Conservation (phyloP, 2,797 vertebrate species). For the Cirrhinus molitorella region DNA sequence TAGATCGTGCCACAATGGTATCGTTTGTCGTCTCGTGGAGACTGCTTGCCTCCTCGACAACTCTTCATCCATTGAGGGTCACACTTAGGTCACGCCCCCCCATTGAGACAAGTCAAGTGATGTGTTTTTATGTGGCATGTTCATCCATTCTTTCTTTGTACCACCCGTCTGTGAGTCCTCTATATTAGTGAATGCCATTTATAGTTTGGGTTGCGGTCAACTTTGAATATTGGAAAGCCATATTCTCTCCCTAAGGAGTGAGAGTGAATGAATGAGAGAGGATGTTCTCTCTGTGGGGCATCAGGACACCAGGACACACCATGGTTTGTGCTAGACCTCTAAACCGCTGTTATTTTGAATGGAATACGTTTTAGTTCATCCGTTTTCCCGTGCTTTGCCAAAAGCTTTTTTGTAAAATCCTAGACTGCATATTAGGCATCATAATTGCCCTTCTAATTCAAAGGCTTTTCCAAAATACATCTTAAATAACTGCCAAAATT, state of each 20-base stretch:
- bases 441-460: not conserved
- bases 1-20: slow-evolving; percentile 64
- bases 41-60: slow-evolving; percentile 36
- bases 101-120: slow-evolving; percentile 59
- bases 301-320: slow-evolving; percentile 44
- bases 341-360: slow-evolving; percentile 19
- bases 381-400: not conserved
- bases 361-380: slow-evolving; percentile 23
- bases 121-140: slow-evolving; percentile 46
- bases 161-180: not conserved
- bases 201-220: not conserved
- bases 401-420: not conserved
- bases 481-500: not conserved
- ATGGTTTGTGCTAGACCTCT: slow-evolving; percentile 36
- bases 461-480: slow-evolving; percentile 1
- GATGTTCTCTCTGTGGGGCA: slow-evolving; percentile 54
- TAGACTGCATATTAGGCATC: not conserved
- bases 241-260: slow-evolving; percentile 3
- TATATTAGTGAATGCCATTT: slow-evolving; percentile 20
- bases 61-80: slow-evolving; percentile 51
- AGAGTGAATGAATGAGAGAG: slow-evolving; percentile 31
- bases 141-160: slow-evolving; percentile 19
- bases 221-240: slow-evolving; percentile 46
- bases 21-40: slow-evolving; percentile 62
- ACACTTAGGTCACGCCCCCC: slow-evolving; percentile 54